Percentiles rank a stretch among this genome's conserved stretches.
Conservation (phyloP, 2,888 invertebrate genomes). For the Drosophila mettleri region DNA sequence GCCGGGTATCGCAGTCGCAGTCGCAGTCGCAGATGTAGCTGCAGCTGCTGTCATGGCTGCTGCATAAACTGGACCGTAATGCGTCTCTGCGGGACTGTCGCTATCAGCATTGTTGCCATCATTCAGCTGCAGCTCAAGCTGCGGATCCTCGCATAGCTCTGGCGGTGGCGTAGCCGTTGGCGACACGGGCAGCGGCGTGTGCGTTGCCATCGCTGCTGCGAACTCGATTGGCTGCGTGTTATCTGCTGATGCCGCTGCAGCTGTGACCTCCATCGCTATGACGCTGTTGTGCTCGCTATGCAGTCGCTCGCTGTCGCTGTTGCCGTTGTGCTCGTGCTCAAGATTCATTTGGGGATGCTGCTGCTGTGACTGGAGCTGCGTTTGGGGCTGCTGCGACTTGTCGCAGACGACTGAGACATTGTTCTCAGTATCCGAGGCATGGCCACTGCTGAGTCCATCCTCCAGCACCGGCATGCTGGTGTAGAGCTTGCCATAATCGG, state of each 20-base stretch:
- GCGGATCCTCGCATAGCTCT: constrained; percentile 16
- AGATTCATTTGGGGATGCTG: constrained; percentile 26
- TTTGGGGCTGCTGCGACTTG: constrained; percentile 51
- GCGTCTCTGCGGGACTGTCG: constrained; percentile 36
- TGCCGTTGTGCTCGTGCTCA: constrained; percentile 55
- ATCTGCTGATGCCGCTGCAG: constrained; percentile 40
- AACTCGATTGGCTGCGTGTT: constrained; percentile 48
- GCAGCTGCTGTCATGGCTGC: constrained; percentile 31
- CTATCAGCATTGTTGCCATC: constrained; percentile 28
- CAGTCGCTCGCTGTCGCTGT: constrained; percentile 61
- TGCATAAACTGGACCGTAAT: constrained; percentile 82
- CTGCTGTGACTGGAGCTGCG: constrained; percentile 48
- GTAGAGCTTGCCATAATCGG: constrained; percentile 88
- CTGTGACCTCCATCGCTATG: constrained; percentile 29
- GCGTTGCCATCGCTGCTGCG: constrained; percentile 17
- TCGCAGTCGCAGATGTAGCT: background rate
- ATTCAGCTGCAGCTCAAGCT: constrained; percentile 3
- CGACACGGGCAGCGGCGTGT: constrained; percentile 23
- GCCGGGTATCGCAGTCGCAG: background rate
- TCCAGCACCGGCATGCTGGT: constrained; percentile 96
- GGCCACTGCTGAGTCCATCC: constrained; percentile 97
- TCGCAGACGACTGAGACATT: constrained; percentile 85
- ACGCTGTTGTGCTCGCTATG: constrained; percentile 64
- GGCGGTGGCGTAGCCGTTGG: constrained; percentile 35
- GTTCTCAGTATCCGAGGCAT: constrained; percentile 96